Evolutionary conservation across 2,888 invertebrate genomes (phyloP), one percentile per base, ranked within the genome.

Genomic region (Epinotia nisella): DNA sequence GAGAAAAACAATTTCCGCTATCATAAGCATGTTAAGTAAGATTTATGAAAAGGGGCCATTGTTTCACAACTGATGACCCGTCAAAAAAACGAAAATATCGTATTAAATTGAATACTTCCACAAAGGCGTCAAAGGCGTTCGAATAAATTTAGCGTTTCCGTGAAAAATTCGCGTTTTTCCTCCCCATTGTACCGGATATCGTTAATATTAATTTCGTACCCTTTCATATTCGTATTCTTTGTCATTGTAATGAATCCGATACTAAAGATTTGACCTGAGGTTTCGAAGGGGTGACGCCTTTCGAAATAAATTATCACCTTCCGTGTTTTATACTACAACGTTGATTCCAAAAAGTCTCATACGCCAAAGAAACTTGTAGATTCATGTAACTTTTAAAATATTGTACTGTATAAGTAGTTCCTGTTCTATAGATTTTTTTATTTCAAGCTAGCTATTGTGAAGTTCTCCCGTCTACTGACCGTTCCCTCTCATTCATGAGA

Each of bases 161-260:
- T 55, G 41, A 66, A 66, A 92, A 49, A 45, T 88, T 85, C 83
- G 82, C 84, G 88, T 90, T 90, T 91, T 88, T 83, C 85, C 90
- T 90, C 91, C 90, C 90, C 90, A 91, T 93, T 90, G 90, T 89
- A 78, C 82, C 82, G 84, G 83, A 89, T 91, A 93, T 92, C 93
- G 93, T 93, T 93, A 93, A 93, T 93, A 93, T 93, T 93, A 92
- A 93, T 93, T 90, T 93, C 92, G 88, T 88, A 90, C 80, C 80
- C 84, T 89, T 92, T 92, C 90, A 90, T 91, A 90, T 90, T 90
- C 90, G 81, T 55, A 65, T 41, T 66, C 92, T 93, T 93, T 93
- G 93, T 92, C 89, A 92, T 93, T 93, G 80, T 90, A 93, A 93
- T 93, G 82, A 83, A 66, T 66, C 80, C 78, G 81, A 79, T 80